Conservation (phyloP, 2,888 invertebrate genomes). For the Lasioglossum villosulum region DNA sequence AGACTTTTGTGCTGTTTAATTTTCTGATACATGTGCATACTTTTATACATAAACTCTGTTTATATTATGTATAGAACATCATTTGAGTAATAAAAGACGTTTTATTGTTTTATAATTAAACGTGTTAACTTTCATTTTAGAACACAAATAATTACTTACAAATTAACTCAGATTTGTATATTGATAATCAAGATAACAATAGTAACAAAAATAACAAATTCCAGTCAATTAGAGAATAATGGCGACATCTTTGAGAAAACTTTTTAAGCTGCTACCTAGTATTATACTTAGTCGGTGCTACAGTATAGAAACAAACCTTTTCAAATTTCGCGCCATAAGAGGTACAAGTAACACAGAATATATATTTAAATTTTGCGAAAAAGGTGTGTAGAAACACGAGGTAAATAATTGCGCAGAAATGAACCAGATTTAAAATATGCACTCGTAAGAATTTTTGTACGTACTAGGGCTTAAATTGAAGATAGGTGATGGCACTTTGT, state of each 20-base stretch:
- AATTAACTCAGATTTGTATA: background rate
- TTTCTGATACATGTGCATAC: slow-evolving; percentile 26
- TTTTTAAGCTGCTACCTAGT: too few species aligned
- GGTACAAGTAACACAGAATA: background rate
- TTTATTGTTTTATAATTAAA: background rate
- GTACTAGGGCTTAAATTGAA: too few species aligned
- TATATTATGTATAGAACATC: background rate
- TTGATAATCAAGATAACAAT: background rate
- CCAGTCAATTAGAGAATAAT: background rate
- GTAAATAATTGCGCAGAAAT: too few species aligned
- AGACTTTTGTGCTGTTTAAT: slow-evolving; percentile 35
- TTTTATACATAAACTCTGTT: slow-evolving; percentile 47
- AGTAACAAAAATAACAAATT: background rate
- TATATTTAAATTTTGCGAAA: background rate
- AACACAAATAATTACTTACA: background rate
- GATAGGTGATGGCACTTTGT: too few species aligned
- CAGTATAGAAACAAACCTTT: background rate
- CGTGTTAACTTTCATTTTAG: background rate
- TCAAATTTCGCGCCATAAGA: background rate
- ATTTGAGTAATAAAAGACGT: background rate
- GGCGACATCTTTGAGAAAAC: too few species aligned
- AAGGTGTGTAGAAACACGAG: too few species aligned
- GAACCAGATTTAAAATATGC: background rate
- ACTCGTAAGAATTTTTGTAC: background rate
- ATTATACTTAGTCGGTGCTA: too few species aligned